Conservation (phyloP, 92 coral and sea anemone genomes). For the Muricea muricata region DNA sequence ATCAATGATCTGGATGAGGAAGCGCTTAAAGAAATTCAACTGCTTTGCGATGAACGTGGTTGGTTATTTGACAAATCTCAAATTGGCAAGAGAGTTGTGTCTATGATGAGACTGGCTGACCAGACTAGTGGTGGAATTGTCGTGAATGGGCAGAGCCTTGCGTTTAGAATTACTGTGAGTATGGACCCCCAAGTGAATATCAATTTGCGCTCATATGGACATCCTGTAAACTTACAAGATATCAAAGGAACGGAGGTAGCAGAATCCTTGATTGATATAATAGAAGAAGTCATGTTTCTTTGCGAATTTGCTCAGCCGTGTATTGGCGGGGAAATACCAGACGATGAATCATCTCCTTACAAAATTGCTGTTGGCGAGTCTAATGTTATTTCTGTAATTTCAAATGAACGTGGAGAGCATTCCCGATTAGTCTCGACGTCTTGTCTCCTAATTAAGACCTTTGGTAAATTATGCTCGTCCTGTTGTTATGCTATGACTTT, state of each 20-base stretch:
- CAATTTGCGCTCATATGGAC: not conserved
- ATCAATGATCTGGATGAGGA: not conserved
- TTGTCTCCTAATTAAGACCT: not conserved
- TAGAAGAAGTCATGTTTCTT: not conserved
- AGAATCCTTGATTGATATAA: not conserved
- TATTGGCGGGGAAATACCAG: slow-evolving; percentile 6
- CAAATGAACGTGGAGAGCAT: not conserved
- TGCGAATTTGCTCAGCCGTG: slow-evolving; percentile 14
- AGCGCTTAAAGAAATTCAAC: not conserved
- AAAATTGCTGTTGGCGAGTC: not conserved
- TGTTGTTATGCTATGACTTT: slow-evolving; percentile 1
- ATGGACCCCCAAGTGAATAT: not conserved
- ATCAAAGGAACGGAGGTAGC: not conserved
- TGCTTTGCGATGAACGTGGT: slow-evolving; percentile 18
- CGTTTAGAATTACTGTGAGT: not conserved
- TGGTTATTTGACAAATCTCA: slow-evolving; percentile 11
- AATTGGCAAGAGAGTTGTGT: not conserved
- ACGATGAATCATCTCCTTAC: not conserved
- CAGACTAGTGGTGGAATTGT: not conserved
- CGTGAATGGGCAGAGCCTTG: not conserved
- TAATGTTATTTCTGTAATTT: not conserved
- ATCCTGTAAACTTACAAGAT: not conserved
- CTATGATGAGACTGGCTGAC: not conserved
- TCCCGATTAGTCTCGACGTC: not conserved
- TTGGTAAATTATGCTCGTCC: slow-evolving; percentile 5